Conservation (phyloP, 2,888 invertebrate genomes). For the Ceraclea dissimilis region DNA sequence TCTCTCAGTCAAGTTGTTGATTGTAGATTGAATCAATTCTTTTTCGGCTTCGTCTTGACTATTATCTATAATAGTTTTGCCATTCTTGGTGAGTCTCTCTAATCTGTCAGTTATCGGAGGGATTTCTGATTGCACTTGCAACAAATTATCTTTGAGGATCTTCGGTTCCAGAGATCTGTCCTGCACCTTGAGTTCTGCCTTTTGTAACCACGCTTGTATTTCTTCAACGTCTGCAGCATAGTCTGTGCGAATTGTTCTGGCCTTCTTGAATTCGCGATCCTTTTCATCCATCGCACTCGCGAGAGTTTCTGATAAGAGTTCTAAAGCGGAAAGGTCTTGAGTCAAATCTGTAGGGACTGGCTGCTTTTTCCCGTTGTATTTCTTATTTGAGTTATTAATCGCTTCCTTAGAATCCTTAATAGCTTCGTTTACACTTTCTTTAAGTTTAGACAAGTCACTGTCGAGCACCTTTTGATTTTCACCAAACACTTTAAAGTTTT, state of each 20-base stretch:
- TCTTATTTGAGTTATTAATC: constrained; percentile 51
- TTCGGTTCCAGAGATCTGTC: constrained; percentile 73
- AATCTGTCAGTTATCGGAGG: constrained; percentile 65
- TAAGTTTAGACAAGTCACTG: constrained; percentile 50
- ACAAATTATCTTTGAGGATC: constrained; percentile 67
- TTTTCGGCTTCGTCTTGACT: constrained; percentile 72
- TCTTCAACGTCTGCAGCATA: constrained; percentile 73
- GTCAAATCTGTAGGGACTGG: constrained; percentile 66
- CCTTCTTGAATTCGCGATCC: constrained; percentile 79
- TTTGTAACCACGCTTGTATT: constrained; percentile 75
- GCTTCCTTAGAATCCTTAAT: constrained; percentile 52
- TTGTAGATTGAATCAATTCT: constrained; percentile 64
- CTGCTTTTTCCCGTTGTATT: constrained; percentile 56
- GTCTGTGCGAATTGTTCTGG: constrained; percentile 72
- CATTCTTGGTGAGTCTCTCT: constrained; percentile 71
- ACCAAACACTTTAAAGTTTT: constrained; percentile 69
- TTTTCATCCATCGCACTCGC: constrained; percentile 80
- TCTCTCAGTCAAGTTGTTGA: constrained; percentile 70
- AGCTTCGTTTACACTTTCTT: constrained; percentile 49
- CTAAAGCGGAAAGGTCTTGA: constrained; percentile 74
- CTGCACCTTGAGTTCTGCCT: constrained; percentile 75
- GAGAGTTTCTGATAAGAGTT: constrained; percentile 72
- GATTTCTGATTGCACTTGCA: constrained; percentile 69
- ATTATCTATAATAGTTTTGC: constrained; percentile 70
- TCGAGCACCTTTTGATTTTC: constrained; percentile 60